Evolutionary conservation across 2,888 invertebrate species (phyloP).

Genomic region (Caenorhabditis becei): DNA sequence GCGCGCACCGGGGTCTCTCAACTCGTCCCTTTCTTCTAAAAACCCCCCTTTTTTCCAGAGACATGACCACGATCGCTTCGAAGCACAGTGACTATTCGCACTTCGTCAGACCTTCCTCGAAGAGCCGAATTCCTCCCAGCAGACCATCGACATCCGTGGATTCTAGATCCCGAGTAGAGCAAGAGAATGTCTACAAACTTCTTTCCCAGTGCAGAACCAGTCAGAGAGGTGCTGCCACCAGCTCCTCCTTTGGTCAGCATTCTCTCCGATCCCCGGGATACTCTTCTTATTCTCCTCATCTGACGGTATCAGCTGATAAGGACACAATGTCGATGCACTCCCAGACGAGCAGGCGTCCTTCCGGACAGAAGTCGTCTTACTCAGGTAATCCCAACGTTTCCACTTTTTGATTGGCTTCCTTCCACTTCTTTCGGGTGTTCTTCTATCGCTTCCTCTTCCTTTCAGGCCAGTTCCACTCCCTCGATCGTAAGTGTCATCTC

Average conservation of each 20-base stretch:
- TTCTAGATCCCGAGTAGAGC: conserved; percentile 68
- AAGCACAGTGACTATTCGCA: conserved; percentile 58
- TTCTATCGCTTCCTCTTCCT: conserved; percentile 43
- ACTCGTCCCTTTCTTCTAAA: not conserved
- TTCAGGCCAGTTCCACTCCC: conserved; percentile 71
- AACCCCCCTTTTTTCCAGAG: conserved; percentile 25
- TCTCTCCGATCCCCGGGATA: conserved; percentile 63
- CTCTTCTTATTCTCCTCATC: conserved; percentile 59
- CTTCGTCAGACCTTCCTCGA: conserved; percentile 42
- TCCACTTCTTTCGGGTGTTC: conserved; percentile 16
- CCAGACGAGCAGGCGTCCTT: conserved; percentile 39
- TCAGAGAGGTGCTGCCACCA: conserved; percentile 69
- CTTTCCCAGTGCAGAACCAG: conserved; percentile 75
- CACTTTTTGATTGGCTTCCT: conserved; percentile 3
- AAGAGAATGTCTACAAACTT: conserved; percentile 73
- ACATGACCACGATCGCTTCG: conserved; percentile 60
- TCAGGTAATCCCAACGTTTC: conserved; percentile 16
- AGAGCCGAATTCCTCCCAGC: conserved; percentile 29
- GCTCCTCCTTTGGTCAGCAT: conserved; percentile 37
- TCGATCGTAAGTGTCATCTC: conserved; percentile 75
- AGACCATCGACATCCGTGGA: conserved; percentile 62
- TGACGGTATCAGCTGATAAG: conserved; percentile 72
- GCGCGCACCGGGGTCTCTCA: conserved; percentile 9
- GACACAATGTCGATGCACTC: conserved; percentile 71
- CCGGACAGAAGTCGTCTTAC: conserved; percentile 37